Evolutionary conservation across 2,797 vertebrate genomes (phyloP), one percentile per base, ranked within the genome.

Genomic region (Cottoperca gobio): DNA sequence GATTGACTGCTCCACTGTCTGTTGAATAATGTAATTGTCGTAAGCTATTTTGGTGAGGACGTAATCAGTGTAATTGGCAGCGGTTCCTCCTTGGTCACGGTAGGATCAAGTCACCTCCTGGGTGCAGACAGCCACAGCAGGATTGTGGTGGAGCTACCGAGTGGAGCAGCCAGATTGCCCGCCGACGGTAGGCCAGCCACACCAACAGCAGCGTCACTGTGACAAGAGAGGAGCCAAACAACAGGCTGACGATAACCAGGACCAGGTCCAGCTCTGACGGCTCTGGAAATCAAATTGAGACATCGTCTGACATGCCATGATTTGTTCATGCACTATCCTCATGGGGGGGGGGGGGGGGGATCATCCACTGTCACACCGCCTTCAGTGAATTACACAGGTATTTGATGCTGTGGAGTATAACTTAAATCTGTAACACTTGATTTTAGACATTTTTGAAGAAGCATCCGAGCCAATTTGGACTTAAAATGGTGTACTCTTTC

Each of bases 11-110:
- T 79, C 83, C 73, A 52, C 82, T 88, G 90, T 91, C 86, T 92
- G 90, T 81, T 81, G 88, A 82, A 89, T 91, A 92, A 93, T 87
- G 82, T 79, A 91, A 92, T 93, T 91, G 89, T 85, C 83, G 77
- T 82, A 75, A 71, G 89, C 82, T 91, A 90, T 91, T 90, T 89
- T 76, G 70, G 82, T 78, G 69, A 71, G 77, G 87, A 89, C 48
- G 83, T 73, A 79, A 88, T 89, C 82, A 76, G 61, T 39, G 60
- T 90, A 86, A 89, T 86, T 90, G 90, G 76, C 75, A n/a, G 82
- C 13, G 24, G 81, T 71, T 82, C 78, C 75, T 86, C 81, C 86
- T 81, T 68, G 87, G 79, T 93, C 91, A 93, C 76, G 90, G 86
- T 65, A 82, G 82, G 82, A 88, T 84, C 83, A 80, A 81, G 86